Base-by-base conservation (phyloP, 2,888 invertebrate species). In the Agrotis ipsilon region DNA sequence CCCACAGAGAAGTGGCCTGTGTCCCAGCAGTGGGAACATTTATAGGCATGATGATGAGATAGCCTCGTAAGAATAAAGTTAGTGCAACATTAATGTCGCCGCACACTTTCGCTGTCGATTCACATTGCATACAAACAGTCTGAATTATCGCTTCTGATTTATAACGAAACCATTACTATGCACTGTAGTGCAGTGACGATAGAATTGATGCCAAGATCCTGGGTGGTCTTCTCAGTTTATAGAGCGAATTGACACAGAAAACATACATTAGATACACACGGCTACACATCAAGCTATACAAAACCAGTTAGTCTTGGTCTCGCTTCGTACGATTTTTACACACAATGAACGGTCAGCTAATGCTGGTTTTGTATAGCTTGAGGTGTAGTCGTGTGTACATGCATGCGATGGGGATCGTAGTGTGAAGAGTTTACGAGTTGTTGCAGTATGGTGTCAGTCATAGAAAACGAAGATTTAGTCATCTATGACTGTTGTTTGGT, bases 221-320 rank as follows among this genome's bases (percentile, higher is more conserved):
- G 65, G 76, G 70, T 76, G 76, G 76, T 75, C 76, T 39, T n/a
- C 46, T 1, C 32, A 24, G n/a, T 73, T 32, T 57, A 72, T 46
- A 24, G 45, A n/a, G 49, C 21, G n/a, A 43, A 64, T 24, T 73
- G 72, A 73, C 65, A 24, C 39, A 70, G 51, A 39, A 61, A 71
- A 52, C 32, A 60, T 46, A 51, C 51, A 27, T 55, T 39, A n/a
- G n/a, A n/a, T n/a, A n/a, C n/a, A n/a, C n/a, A n/a, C n/a, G n/a
- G n/a, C n/a, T n/a, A n/a, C n/a, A n/a, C n/a, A n/a, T n/a, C n/a
- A n/a, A n/a, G n/a, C n/a, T n/a, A n/a, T n/a, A n/a, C n/a, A n/a
- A n/a, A n/a, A n/a, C n/a, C n/a, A n/a, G n/a, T n/a, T n/a, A n/a
- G n/a, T n/a, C n/a, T n/a, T n/a, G n/a, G n/a, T n/a, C n/a, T n/a